These are phyloP conservation scores for Ptychobarbus kaznakovi DNA, from an alignment of 2,797 vertebrate species.

Conservation along the genomic window DNA sequence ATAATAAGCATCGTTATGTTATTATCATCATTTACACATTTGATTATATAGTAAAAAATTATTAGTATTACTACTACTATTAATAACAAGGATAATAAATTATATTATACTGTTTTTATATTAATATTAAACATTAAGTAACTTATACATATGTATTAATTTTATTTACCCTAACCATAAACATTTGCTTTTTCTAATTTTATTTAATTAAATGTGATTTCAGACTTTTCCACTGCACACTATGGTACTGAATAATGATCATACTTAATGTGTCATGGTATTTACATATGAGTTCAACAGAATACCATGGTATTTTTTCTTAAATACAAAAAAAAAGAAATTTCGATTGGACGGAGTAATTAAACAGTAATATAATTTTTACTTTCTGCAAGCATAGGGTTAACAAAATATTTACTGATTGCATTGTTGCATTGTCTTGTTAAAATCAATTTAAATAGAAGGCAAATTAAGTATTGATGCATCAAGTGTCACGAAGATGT, in stretches of 20 bases:
- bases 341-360: neutral
- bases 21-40: neutral
- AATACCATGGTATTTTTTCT: neutral
- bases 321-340: neutral
- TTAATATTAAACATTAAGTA: neutral
- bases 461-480: neutral
- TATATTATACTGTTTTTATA: neutral
- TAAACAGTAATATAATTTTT: neutral
- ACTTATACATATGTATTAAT: neutral
- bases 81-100: neutral
- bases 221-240: neutral
- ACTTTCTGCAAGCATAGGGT: neutral
- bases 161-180: neutral
- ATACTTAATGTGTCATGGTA: neutral
- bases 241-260: neutral
- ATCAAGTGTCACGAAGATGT: neutral
- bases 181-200: neutral
- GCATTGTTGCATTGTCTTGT: neutral
- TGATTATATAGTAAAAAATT: neutral
- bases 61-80: neutral
- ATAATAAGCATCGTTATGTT: neutral
- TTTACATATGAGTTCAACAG: neutral
- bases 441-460: neutral
- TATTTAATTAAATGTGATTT: neutral
- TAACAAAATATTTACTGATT: neutral